phyloP scores from a whole-genome alignment of 2,888 invertebrate genomes.

The Morpho achilles region DNA sequence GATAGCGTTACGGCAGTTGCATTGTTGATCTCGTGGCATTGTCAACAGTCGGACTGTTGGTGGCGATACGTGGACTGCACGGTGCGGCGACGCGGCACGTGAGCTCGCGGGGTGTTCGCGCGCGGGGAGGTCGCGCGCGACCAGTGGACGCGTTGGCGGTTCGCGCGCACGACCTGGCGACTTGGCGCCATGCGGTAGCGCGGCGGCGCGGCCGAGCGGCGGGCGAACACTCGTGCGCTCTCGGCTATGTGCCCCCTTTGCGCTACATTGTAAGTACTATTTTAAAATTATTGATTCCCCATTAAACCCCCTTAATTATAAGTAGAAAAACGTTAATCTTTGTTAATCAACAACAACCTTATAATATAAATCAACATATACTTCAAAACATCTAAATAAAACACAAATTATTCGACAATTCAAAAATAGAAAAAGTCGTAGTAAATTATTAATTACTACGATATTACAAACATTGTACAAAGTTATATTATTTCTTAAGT shows the following conservation, averaged over 20 bases:
- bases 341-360: too few relatives aligned
- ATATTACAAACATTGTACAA: too few relatives aligned
- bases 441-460: too few relatives aligned
- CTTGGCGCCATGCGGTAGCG: constrained; percentile 56
- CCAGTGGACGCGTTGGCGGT: constrained; percentile 36
- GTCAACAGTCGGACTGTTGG: constrained; percentile 73
- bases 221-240: constrained; percentile 67
- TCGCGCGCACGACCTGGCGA: constrained; percentile 41
- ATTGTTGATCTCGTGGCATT: constrained; percentile 46
- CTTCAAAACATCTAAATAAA: too few relatives aligned
- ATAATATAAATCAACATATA: too few relatives aligned
- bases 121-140: constrained; percentile 33
- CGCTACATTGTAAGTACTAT: constrained; percentile 71
- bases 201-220: constrained; percentile 69
- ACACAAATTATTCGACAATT: too few relatives aligned
- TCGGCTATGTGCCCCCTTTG: constrained; percentile 78
- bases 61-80: constrained; percentile 63
- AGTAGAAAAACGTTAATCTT: too few relatives aligned
- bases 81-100: constrained; percentile 30
- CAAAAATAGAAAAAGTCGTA: too few relatives aligned
- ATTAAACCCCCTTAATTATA: neutral
- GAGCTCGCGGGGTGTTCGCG: constrained; percentile 31
- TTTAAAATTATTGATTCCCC: constrained; percentile 3
- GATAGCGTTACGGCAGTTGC: constrained; percentile 25
- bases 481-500: too few relatives aligned